These are phyloP conservation scores for Vireo altiloquus DNA, from an alignment of 2,113 vertebrate genomes.

Conservation along the genomic window DNA sequence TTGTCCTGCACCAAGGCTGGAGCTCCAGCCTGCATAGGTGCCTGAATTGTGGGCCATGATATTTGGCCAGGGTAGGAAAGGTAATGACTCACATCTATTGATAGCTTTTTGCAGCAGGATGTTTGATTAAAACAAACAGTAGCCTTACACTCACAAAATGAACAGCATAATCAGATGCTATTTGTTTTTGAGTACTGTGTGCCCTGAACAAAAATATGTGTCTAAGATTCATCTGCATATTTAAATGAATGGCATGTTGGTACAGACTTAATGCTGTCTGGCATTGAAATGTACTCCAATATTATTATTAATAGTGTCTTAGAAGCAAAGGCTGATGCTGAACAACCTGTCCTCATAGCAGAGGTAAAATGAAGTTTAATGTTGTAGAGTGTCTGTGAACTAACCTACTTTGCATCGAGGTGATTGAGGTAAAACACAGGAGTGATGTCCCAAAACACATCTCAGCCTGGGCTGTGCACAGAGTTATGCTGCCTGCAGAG, in stretches of 20 bases:
- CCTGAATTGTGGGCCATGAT: not conserved
- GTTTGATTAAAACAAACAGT: slow-evolving; percentile 3
- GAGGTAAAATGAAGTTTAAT: not conserved
- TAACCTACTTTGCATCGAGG: not conserved
- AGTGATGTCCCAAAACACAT: not conserved
- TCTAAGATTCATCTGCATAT: not conserved
- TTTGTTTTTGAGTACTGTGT: not conserved
- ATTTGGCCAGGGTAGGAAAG: not conserved
- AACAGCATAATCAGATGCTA: not conserved
- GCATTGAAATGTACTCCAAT: not conserved
- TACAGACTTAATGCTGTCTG: not conserved
- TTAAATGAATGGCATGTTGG: not conserved
- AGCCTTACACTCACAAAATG: not conserved
- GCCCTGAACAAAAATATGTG: not conserved
- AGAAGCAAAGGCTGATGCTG: not conserved
- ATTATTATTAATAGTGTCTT: not conserved
- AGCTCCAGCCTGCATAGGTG: not conserved
- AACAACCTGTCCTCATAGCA: not conserved
- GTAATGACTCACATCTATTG: not conserved
- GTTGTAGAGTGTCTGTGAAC: not conserved
- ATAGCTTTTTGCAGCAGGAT: not conserved
- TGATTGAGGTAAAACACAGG: not conserved
- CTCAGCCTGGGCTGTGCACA: not conserved
- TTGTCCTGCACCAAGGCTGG: not conserved
- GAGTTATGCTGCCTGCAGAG: not conserved